Evolutionary conservation across 2,888 invertebrate genomes (phyloP), one percentile per base, ranked within the genome.

Genomic region (Aphidoletes aphidimyza): DNA sequence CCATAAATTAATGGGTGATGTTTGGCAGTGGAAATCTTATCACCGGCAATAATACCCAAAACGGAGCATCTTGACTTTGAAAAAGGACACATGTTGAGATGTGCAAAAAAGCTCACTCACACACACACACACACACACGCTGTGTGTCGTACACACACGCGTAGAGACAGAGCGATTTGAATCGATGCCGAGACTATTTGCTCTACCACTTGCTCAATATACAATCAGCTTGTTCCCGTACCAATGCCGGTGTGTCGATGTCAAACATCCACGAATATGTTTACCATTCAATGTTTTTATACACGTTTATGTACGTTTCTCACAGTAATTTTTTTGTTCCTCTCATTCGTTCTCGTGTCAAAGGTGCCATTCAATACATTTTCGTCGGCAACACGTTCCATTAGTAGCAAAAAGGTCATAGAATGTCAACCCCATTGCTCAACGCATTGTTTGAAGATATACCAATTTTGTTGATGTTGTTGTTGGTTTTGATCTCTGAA

Each of bases 301-400:
- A 22, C 54, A 8, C 26, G 6, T 54, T 54, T 19, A 5, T 54
- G n/a, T 54, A 5, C 22, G 2, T 26, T 19, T 26, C 26, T 54
- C n/a, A 9, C 47, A 39, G 9, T 5, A 47, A 17, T 47, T 47
- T 17, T 47, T 19, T n/a, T n/a, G 2, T 47, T 47, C 17, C 47
- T 14, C 6, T 47, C 17, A 17, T 8, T 5, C 47, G 17, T 17
- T 17, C 14, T 47, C 14, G 47, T 14, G 54, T n/a, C n/a, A n/a
- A n/a, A 69, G 34, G 11, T 69, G 69, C 69, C 69, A 69, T 69
- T 69, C 69, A 69, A 69, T 69, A 69, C 30, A 30, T 30, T 69
- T 69, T 69, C 11, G 30, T 69, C 69, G 30, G 30, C 30, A 69
- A 69, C 34, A 69, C 34, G 14, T 30, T 30, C 69, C 69, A 69